Conservation (phyloP, 2,113 vertebrate species). For the Spea multiplicata region DNA sequence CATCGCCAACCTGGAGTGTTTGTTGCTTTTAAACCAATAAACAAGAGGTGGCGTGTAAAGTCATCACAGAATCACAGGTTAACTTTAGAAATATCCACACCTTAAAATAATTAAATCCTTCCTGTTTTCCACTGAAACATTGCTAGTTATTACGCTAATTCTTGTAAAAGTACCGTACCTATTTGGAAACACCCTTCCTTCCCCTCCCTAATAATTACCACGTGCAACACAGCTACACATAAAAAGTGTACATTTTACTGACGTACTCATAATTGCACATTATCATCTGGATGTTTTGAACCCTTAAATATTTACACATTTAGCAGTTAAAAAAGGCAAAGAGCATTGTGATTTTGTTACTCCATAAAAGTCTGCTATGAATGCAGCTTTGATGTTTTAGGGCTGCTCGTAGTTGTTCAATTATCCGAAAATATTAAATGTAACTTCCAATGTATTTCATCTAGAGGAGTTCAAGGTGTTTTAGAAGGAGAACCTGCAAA, state of each 20-base stretch:
- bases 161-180: neutral
- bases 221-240: slow-evolving; percentile 68
- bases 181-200: slow-evolving; percentile 20
- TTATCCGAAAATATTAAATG: no score
- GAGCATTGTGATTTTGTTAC: neutral
- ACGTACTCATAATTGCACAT: slow-evolving; percentile 53
- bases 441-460: no score
- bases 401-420: no score
- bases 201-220: slow-evolving; percentile 23
- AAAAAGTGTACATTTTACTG: slow-evolving; percentile 95
- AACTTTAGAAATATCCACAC: slow-evolving; percentile 14
- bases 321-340: neutral
- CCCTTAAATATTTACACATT: neutral
- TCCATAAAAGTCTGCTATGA: neutral
- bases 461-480: no score
- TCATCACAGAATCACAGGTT: neutral
- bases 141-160: neutral
- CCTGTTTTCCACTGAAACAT: neutral
- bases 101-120: slow-evolving; percentile 19
- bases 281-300: neutral
- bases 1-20: no score
- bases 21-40: no score
- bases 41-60: no score
- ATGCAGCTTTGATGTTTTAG: no score
- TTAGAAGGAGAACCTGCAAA: no score